Conservation (phyloP, 2,797 vertebrate genomes). For the Gymnoscopelus microlampas region DNA sequence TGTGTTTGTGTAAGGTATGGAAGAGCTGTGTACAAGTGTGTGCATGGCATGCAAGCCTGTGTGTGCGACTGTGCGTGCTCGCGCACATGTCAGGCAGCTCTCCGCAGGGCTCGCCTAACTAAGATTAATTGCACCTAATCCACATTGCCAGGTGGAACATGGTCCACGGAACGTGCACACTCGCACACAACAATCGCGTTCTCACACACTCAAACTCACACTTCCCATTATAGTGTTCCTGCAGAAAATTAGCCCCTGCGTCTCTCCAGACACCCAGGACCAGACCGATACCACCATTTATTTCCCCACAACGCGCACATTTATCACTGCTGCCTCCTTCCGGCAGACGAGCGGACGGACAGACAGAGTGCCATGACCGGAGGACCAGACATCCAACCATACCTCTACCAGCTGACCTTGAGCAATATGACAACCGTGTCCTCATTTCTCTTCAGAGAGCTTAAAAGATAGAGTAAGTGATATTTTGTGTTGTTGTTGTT, state of each 20-base stretch:
- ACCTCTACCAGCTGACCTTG: no score
- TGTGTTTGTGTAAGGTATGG: slow-evolving; percentile 14
- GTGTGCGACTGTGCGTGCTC: slow-evolving; percentile 25
- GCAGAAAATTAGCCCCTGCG: slow-evolving; percentile 70
- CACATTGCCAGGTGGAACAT: slow-evolving; percentile 79
- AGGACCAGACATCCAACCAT: slow-evolving; percentile 34
- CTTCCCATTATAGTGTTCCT: slow-evolving; percentile 68
- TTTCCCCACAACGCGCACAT: slow-evolving; percentile 68
- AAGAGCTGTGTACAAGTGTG: neutral
- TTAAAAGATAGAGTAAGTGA: no score
- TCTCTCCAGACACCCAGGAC: slow-evolving; percentile 66
- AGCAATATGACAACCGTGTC: no score
- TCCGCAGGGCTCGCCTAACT: slow-evolving; percentile 77
- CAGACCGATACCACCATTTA: slow-evolving; percentile 75
- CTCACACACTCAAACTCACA: slow-evolving; percentile 57
- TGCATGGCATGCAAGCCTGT: slow-evolving; percentile 1
- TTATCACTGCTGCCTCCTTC: slow-evolving; percentile 65
- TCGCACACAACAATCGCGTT: slow-evolving; percentile 29
- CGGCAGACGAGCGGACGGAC: slow-evolving; percentile 44
- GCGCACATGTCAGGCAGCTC: slow-evolving; percentile 38
- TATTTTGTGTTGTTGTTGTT: no score
- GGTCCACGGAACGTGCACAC: slow-evolving; percentile 16
- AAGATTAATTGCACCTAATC: slow-evolving; percentile 85
- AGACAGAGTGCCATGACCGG: slow-evolving; percentile 48
- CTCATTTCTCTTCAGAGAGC: no score